These are phyloP conservation scores for Allobates femoralis DNA, from an alignment of 2,797 vertebrate species.

Conservation along the genomic window DNA sequence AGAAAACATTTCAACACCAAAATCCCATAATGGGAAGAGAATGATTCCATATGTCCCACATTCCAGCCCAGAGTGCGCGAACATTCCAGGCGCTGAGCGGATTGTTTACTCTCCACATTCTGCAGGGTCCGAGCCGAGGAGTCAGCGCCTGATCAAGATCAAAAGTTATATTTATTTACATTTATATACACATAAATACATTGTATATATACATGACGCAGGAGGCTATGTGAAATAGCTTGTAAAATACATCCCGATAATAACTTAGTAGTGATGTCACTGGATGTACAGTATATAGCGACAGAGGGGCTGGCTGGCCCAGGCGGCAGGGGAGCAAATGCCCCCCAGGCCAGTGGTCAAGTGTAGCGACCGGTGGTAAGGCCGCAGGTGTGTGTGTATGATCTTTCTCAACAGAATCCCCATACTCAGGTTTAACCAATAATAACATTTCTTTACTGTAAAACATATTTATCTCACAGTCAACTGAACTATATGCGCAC, in stretches of 20 bases:
- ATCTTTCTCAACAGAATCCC: no score
- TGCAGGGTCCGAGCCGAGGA: background rate
- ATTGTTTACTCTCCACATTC: conserved; percentile 39
- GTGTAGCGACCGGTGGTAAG: no score
- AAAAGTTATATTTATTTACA: background rate
- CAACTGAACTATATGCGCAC: no score
- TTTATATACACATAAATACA: background rate
- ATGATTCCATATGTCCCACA: conserved; percentile 56
- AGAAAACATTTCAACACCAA: conserved; percentile 22
- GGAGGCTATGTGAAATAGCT: background rate
- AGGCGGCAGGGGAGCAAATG: no score
- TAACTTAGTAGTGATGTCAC: background rate
- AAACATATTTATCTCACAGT: no score
- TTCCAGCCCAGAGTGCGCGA: conserved; percentile 31
- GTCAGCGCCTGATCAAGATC: background rate
- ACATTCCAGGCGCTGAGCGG: conserved; percentile 17
- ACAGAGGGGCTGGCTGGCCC: no score
- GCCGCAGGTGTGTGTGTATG: no score
- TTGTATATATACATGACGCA: background rate
- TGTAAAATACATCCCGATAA: background rate
- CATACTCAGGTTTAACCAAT: no score
- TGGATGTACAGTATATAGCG: no score
- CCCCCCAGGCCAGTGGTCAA: no score
- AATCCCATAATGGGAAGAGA: conserved; percentile 40
- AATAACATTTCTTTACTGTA: no score